A percentile compares a stretch with the other conserved stretches of the same genome.
These are phyloP conservation scores for Ranitomeya variabilis DNA, from an alignment of 2,113 vertebrate genomes.

Conservation along the genomic window DNA sequence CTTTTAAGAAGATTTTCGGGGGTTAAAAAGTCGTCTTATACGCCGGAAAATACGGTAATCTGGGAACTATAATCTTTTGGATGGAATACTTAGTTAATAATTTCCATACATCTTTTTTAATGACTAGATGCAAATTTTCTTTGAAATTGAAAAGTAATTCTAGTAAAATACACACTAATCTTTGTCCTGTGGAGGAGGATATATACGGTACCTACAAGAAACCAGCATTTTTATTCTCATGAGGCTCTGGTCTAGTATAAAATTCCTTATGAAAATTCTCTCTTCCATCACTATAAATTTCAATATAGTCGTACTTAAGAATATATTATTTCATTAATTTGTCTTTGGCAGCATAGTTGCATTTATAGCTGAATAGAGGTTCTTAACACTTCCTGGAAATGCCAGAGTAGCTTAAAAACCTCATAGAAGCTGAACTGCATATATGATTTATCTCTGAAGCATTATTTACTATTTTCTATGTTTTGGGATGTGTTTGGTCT, in stretches of 20 bases:
- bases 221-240: not conserved
- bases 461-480: not conserved
- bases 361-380: not conserved
- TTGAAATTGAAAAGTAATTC: slow-evolving; percentile 12
- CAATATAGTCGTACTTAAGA: not conserved
- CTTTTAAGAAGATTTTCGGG: too few species aligned
- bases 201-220: not conserved
- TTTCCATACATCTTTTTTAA: slow-evolving; percentile 20
- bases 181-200: not conserved
- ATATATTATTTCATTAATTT: not conserved
- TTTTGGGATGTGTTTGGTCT: not conserved
- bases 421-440: not conserved
- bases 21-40: too few species aligned
- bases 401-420: not conserved
- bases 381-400: slow-evolving; percentile 7
- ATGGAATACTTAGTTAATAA: slow-evolving; percentile 13
- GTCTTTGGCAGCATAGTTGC: not conserved
- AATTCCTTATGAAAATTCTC: not conserved
- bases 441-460: not conserved
- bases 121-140: not conserved
- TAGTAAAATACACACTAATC: not conserved
- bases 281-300: slow-evolving; percentile 1
- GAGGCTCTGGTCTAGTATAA: not conserved
- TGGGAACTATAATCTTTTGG: slow-evolving; percentile 14
- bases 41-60: too few species aligned